Evolutionary conservation across 1,140 invertebrate genomes (phyloP), one percentile per base, ranked within the genome.

Genomic region (Saccostrea echinata): DNA sequence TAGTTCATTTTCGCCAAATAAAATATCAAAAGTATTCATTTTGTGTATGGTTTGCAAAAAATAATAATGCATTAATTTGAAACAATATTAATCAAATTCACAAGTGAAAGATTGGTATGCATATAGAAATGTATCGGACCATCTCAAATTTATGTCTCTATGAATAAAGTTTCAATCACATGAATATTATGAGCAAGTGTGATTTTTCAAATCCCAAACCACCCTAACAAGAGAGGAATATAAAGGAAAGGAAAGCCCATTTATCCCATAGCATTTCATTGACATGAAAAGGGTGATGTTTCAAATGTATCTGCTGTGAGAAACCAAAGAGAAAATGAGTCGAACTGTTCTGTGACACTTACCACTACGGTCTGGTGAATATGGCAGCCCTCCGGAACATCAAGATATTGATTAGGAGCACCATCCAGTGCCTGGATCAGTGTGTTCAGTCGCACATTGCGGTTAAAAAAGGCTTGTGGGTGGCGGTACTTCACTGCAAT

Each of bases 331-430:
- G 71, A 43, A 33, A 52, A 52, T 13, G 18, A 80, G 16, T 11
- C 18, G 6, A n/a, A 83, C 9, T 21, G 51, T 51, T 43, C 1
- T 16, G 18, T 16, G 81, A 21, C 24, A 84, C 89, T 80, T 90
- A 95, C 94, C 92, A 94, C 94, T 9, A 91, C 88, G 87, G 91
- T 94, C 33, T 94, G 92, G 84, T 94, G 93, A n/a, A 95, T 86
- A 86, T 95, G 94, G 68, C 93, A 94, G 13, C 91, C 94, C 84
- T 95, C 94, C 16, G 94, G 92, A 3, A 91, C 89, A 76, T 95
- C 94, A 35, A 95, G 90, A 84, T 91, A 91, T 68, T 94, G 91
- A 35, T 91, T 90, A 53, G 89, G 90, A 33, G 94, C 89, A 35
- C 91, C 90, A 83, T 95, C 94, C 30, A 95, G 84, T 11, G 94